These are phyloP conservation scores for Drosophila conformis DNA, from an alignment of 2,888 invertebrate species.

Conservation along the genomic window DNA sequence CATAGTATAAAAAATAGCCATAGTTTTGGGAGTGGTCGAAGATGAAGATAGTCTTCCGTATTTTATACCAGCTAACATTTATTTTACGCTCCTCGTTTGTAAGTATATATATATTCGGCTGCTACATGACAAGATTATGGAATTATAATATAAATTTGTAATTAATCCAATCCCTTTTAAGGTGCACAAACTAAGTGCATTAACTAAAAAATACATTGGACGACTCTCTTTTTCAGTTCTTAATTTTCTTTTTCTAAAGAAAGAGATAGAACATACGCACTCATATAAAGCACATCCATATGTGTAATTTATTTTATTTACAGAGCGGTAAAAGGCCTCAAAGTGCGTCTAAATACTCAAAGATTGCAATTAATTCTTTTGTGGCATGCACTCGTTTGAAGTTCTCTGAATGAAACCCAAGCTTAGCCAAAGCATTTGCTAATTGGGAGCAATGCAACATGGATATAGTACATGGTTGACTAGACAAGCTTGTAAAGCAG, in stretches of 20 bases:
- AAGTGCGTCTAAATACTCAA: not conserved
- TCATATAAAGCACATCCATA: not conserved
- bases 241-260: not conserved
- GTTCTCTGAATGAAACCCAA: not conserved
- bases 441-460: not conserved
- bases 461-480: not conserved
- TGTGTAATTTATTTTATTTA: not conserved
- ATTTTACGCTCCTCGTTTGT: not conserved
- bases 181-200: not conserved
- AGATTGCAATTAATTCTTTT: not conserved
- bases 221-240: not conserved
- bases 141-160: not conserved
- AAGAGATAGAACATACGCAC: rapidly evolving
- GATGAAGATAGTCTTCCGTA: not conserved
- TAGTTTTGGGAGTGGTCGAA: not conserved
- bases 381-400: not conserved
- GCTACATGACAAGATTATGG: too few relatives aligned
- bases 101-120: not conserved
- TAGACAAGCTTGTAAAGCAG: not conserved
- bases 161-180: not conserved
- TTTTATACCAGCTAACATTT: not conserved
- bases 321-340: not conserved
- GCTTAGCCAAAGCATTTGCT: not conserved
- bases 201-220: not conserved
- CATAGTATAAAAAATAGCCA: not conserved